Evolutionary conservation across 2,888 invertebrate genomes (phyloP), one percentile per base, ranked within the genome.

Genomic region (Folsomia manolachei): DNA sequence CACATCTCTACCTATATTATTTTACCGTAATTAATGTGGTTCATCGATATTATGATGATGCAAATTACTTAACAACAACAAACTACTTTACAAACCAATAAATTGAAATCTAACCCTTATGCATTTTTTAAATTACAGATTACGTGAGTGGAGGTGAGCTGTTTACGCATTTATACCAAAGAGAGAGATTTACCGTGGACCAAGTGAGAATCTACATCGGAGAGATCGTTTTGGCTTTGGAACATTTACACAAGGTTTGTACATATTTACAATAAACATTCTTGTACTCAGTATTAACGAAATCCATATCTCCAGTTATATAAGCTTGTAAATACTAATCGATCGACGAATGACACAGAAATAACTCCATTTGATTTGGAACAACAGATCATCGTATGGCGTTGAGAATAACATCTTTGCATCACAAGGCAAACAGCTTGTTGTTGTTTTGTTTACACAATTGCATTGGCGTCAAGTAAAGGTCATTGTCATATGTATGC

Each of bases 141-240:
- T 98, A 96, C 86, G 95, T 97, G 71, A 93, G 93, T 82, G 97
- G 97, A 69, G 98, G 98, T 0, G 98, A 98, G 85, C 87, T 98
- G 78, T 98, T 98, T 86, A 97, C 96, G 1, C 97, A 98, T 86
- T 87, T 98, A 74, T 97, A 95, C 87, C 93, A 94, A 85, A 88
- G 93, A 81, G 97, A 97, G 83, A 90, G 91, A 82, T 98, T 98
- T 86, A 90, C 90, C 70, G 95, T 97, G 84, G 87, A 89, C 75
- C 92, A 95, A 85, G 96, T 96, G 63, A 87, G 92, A 81, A 90
- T 97, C 84, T 97, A 97, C 85, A 93, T 97, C 78, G 97, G 94
- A 72, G 97, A 98, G 87, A 93, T 98, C 81, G 93, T 96, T 82
- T 87, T 98, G 75, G 98, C 97, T 1, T 86, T 98, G 79, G 97